Conservation (phyloP, 2,797 vertebrate species). For the Pseudocheirus occidentalis region DNA sequence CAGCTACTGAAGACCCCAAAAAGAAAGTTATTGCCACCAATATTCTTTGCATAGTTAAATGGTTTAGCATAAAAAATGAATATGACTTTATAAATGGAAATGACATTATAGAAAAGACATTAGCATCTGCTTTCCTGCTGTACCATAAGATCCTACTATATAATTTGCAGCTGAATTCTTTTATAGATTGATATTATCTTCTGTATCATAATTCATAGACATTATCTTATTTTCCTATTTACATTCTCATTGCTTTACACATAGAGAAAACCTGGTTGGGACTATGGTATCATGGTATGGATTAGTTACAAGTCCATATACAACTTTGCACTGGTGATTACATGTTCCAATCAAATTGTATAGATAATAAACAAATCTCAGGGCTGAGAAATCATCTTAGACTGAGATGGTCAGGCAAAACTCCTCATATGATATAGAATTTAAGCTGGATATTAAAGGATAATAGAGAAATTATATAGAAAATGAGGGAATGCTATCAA, state of each 20-base stretch:
- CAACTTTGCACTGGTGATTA: neutral
- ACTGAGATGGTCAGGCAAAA: neutral
- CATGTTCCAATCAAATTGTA: neutral
- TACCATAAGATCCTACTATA: neutral
- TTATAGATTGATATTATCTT: neutral
- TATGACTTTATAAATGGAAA: neutral
- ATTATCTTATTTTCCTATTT: neutral
- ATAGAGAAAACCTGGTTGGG: neutral
- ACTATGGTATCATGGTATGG: neutral
- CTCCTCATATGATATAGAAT: neutral
- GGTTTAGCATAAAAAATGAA: neutral
- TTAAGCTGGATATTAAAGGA: neutral
- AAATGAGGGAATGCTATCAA: neutral
- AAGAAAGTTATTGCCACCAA: neutral
- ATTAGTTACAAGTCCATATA: neutral
- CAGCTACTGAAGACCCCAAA: neutral
- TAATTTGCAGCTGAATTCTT: neutral
- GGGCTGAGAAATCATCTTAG: neutral
- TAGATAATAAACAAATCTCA: neutral
- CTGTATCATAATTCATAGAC: neutral
- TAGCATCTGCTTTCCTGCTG: neutral
- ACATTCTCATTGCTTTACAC: neutral
- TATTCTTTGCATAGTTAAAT: neutral
- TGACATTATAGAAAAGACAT: neutral
- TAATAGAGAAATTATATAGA: neutral